Evolutionary conservation across 2,113 vertebrate species (phyloP), one percentile per base, ranked within the genome.

Genomic region (Symphodus melops): DNA sequence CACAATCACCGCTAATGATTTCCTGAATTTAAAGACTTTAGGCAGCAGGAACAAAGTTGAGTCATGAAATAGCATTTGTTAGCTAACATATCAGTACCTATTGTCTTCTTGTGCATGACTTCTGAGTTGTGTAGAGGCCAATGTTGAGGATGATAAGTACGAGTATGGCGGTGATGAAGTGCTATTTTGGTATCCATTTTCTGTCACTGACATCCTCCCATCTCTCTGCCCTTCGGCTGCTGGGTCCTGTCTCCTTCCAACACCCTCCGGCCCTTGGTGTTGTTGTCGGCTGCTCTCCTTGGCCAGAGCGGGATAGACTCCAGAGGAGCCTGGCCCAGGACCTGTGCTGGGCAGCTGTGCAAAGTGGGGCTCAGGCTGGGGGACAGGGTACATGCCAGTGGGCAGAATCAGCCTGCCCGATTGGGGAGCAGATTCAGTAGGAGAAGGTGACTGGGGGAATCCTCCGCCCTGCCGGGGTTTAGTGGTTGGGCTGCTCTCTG

Each of bases 401-500:
- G 97, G 96, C 54, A 96, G 91, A 83, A 97, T 91, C 49, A 94
- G 91, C 21, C 94, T 93, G 8, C 95, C 96, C 0, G 96, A 93
- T 58, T 96, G 95, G 5, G 94, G 74, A 19, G 85, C 53, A 10
- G 62, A 57, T 46, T 58, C 77, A 0, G 84, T 52, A 9, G 81
- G 64, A 3, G 72, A 93, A 4, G 92, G 83, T 14, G 92, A 75
- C 78, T 94, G 94, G 8, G 92, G 68, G 9, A 94, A 95, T 41
- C 83, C 80, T 46, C 82, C 88, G 0, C 74, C 89, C 68, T 96
- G 96, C 60, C 95, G 95, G 56, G 97, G 95, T 85, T 94, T 97
- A 79, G 86, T 87, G 1, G 93, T 95, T 39, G 97, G 97, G 82
- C 98, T 99, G 86, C 92, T 96, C 81, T 99, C 98, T 0, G 98